Conservation (phyloP, 2,888 invertebrate genomes). For the Schizotus pectinicornis region DNA sequence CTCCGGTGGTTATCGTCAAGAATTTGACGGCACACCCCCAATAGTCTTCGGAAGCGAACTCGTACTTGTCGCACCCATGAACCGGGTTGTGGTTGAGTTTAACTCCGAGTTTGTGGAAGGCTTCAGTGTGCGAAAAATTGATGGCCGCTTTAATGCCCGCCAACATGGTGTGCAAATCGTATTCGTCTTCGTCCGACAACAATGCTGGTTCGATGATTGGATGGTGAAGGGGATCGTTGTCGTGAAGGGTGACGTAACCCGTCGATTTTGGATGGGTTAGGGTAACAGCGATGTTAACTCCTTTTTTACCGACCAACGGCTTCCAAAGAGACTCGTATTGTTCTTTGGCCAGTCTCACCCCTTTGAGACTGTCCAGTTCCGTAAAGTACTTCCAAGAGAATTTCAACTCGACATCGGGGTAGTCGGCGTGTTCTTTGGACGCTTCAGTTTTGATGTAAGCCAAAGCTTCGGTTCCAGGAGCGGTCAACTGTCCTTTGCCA, state of each 20-base stretch:
- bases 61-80: slow-evolving; percentile 61
- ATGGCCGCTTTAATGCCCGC: slow-evolving; percentile 65
- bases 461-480: slow-evolving; percentile 60
- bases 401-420: slow-evolving; percentile 71
- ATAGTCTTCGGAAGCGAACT: slow-evolving; percentile 68
- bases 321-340: slow-evolving; percentile 62
- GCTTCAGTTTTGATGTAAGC: slow-evolving; percentile 68
- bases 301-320: slow-evolving; percentile 57
- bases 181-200: slow-evolving; percentile 64
- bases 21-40: slow-evolving; percentile 70
- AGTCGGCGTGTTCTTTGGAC: slow-evolving; percentile 59
- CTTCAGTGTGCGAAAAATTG: slow-evolving; percentile 63
- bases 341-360: slow-evolving; percentile 20
- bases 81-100: slow-evolving; percentile 42
- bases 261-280: slow-evolving; percentile 76
- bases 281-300: slow-evolving; percentile 68
- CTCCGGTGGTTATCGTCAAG: slow-evolving; percentile 41
- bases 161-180: slow-evolving; percentile 68
- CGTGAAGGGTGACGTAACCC: slow-evolving; percentile 72
- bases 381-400: slow-evolving; percentile 54
- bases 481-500: slow-evolving; percentile 41
- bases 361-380: slow-evolving; percentile 25
- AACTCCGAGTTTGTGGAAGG: slow-evolving; percentile 64
- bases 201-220: slow-evolving; percentile 84
- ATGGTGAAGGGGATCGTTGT: slow-evolving; percentile 74